phyloP scores from a whole-genome alignment of 1,140 invertebrate genomes.

The Limonius californicus region DNA sequence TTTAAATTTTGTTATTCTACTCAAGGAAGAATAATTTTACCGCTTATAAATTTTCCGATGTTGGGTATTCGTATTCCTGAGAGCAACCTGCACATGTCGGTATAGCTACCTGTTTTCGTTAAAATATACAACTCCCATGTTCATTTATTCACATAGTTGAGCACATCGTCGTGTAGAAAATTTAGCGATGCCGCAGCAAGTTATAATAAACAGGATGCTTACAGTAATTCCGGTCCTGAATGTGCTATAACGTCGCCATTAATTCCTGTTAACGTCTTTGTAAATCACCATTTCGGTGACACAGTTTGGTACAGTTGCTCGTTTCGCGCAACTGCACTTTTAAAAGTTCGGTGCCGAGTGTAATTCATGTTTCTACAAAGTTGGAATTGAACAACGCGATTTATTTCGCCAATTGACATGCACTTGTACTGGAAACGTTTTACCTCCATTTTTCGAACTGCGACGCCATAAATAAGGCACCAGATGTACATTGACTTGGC shows the following conservation, averaged over 20 bases:
- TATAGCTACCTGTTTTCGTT: neutral
- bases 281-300: slow-evolving; percentile 16
- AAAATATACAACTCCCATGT: neutral
- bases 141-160: slow-evolving; percentile 1
- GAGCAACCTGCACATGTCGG: no score
- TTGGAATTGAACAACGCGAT: neutral
- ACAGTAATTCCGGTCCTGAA: slow-evolving; percentile 11
- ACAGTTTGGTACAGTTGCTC: slow-evolving; percentile 13
- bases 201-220: slow-evolving; percentile 16
- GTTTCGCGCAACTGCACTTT: slow-evolving; percentile 15
- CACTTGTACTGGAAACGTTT: slow-evolving; percentile 3
- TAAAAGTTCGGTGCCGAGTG: slow-evolving; percentile 6
- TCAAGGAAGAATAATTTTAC: no score
- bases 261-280: slow-evolving; percentile 16
- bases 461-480: neutral
- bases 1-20: no score
- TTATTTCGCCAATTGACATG: slow-evolving; percentile 8
- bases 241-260: slow-evolving; percentile 15
- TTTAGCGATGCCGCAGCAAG: slow-evolving; percentile 6
- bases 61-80: no score
- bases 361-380: slow-evolving; percentile 5
- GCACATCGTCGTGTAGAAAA: slow-evolving; percentile 5
- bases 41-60: no score
- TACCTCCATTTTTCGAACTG: neutral
- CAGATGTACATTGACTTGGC: no score